These are phyloP conservation scores for Echiichthys vipera DNA, from an alignment of 2,797 vertebrate genomes.

Conservation along the genomic window DNA sequence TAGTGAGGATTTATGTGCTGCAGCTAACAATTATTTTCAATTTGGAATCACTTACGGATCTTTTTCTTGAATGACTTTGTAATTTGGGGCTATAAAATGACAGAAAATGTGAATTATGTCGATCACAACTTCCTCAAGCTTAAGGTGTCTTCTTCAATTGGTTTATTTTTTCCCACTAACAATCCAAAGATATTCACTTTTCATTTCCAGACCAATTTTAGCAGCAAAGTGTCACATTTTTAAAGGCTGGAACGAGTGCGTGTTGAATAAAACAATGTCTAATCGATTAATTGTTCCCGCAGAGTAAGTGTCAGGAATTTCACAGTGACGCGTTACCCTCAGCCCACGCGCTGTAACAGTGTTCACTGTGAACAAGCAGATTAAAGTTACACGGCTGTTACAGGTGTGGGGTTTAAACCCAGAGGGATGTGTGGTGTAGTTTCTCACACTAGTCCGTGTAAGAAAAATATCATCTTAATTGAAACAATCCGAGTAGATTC, in stretches of 20 bases:
- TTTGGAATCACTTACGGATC: neutral
- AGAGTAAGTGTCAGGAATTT: constrained; percentile 3
- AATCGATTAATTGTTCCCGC: neutral
- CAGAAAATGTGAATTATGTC: no score
- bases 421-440: neutral
- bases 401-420: constrained; percentile 3
- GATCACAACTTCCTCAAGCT: no score
- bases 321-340: constrained; percentile 3
- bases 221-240: neutral
- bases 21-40: neutral
- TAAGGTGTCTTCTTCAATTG: neutral
- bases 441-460: no score
- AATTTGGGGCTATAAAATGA: neutral
- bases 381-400: constrained; percentile 20
- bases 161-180: neutral
- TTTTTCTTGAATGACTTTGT: neutral
- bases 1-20: neutral
- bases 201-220: neutral
- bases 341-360: neutral
- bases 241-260: neutral
- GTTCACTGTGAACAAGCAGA: constrained; percentile 12
- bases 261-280: neutral
- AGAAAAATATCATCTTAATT: neutral
- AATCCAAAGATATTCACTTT: neutral
- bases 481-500: neutral